Evolutionary conservation across 1,140 invertebrate species (phyloP).

Genomic region (Orchestia grillus): DNA sequence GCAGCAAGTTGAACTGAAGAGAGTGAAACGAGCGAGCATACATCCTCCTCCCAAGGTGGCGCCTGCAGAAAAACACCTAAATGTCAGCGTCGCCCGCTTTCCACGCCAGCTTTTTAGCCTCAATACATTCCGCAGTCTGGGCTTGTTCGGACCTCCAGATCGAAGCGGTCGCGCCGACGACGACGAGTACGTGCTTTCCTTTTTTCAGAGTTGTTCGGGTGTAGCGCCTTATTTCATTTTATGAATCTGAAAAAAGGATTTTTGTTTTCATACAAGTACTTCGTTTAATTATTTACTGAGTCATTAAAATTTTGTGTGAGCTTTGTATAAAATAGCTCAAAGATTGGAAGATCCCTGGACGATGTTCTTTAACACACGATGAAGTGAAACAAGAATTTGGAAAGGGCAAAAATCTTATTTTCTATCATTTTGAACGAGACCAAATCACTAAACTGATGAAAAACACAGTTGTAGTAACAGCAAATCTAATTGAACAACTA

Average conservation of each 20-base stretch:
- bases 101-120: slow-evolving; percentile 1
- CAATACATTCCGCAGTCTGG: slow-evolving; percentile 57
- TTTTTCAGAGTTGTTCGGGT: neutral
- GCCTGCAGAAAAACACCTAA: neutral
- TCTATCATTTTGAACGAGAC: too few relatives aligned
- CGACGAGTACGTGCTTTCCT: slow-evolving; percentile 4
- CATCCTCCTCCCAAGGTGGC: neutral
- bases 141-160: slow-evolving; percentile 45
- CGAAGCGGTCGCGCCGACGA: slow-evolving; percentile 33
- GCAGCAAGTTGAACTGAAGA: slow-evolving; percentile 88
- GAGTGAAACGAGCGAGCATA: slow-evolving; percentile 83
- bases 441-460: too few relatives aligned
- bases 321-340: too few relatives aligned
- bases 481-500: too few relatives aligned
- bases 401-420: too few relatives aligned
- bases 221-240: neutral
- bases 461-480: too few relatives aligned
- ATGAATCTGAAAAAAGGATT: neutral
- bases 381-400: too few relatives aligned
- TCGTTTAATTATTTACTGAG: too few relatives aligned
- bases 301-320: too few relatives aligned
- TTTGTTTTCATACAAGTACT: neutral
- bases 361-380: too few relatives aligned
- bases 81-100: neutral
- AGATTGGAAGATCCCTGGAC: too few relatives aligned